Conservation (phyloP, 2,797 vertebrate genomes). For the Danio albolineatus region DNA sequence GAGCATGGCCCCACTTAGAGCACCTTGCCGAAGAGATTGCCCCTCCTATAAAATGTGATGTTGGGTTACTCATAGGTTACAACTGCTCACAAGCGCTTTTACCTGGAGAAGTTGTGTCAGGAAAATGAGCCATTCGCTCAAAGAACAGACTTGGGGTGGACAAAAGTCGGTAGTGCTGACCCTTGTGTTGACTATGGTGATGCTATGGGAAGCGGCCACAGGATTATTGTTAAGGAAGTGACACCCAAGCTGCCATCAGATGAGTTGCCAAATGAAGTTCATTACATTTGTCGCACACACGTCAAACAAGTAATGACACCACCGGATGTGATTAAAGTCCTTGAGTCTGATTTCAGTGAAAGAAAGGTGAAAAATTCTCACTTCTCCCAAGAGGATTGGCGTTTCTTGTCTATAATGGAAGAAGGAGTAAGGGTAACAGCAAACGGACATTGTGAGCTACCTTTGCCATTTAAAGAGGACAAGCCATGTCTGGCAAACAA, state of each 20-base stretch:
- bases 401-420: too few relatives aligned
- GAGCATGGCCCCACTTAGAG: constrained; percentile 58
- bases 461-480: too few relatives aligned
- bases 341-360: too few relatives aligned
- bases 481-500: too few relatives aligned
- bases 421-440: too few relatives aligned
- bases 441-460: too few relatives aligned
- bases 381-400: too few relatives aligned
- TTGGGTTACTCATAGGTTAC: constrained; percentile 46
- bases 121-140: constrained; percentile 28
- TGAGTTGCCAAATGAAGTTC: background rate
- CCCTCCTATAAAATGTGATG: constrained; percentile 26
- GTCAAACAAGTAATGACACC: too few relatives aligned
- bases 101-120: constrained; percentile 47
- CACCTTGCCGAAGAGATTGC: constrained; percentile 56
- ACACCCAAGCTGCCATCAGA: background rate
- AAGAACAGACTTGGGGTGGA: constrained; percentile 15
- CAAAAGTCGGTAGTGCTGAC: background rate
- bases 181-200: constrained; percentile 6
- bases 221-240: background rate
- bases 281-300: background rate
- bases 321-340: too few relatives aligned
- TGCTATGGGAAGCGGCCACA: constrained; percentile 1
- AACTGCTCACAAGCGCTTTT: constrained; percentile 37
- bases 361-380: too few relatives aligned